Evolutionary conservation across 2,797 vertebrate species (phyloP).

Genomic region (Pangasius mekongensis): DNA sequence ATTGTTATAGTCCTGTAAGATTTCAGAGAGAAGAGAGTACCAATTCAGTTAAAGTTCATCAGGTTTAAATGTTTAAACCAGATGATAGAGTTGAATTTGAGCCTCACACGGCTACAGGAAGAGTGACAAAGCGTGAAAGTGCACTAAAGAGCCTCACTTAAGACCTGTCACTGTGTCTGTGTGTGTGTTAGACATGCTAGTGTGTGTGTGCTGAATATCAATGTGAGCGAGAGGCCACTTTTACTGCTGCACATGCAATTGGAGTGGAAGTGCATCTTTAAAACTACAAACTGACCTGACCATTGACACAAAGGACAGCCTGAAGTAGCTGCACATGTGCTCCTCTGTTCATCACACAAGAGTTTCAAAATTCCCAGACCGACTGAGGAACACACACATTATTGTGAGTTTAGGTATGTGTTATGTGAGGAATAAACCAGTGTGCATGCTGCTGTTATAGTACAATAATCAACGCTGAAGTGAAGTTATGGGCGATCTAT

Average conservation of each 20-base stretch:
- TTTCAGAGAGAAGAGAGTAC: background rate
- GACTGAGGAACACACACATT: background rate
- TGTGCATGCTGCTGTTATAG: background rate
- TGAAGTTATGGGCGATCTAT: background rate
- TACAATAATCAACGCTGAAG: background rate
- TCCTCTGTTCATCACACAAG: background rate
- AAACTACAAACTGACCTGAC: background rate
- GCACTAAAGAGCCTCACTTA: constrained; percentile 51
- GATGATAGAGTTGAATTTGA: constrained; percentile 35
- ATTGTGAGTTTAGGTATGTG: background rate
- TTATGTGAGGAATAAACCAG: background rate
- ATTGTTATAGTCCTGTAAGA: background rate
- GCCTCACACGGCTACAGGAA: constrained; percentile 42
- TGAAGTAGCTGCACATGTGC: background rate
- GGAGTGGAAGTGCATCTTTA: background rate
- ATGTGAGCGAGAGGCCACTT: constrained; percentile 49
- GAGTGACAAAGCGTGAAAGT: constrained; percentile 52
- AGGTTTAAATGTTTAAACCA: constrained; percentile 14
- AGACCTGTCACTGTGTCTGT: constrained; percentile 51
- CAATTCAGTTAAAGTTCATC: background rate
- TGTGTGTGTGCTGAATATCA: constrained; percentile 55
- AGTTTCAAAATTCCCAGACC: too few relatives aligned
- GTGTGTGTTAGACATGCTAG: constrained; percentile 42
- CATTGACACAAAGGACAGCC: background rate
- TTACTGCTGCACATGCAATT: background rate